phyloP scores from a whole-genome alignment of 1,140 invertebrate species.

The Belonocnema kinseyi region DNA sequence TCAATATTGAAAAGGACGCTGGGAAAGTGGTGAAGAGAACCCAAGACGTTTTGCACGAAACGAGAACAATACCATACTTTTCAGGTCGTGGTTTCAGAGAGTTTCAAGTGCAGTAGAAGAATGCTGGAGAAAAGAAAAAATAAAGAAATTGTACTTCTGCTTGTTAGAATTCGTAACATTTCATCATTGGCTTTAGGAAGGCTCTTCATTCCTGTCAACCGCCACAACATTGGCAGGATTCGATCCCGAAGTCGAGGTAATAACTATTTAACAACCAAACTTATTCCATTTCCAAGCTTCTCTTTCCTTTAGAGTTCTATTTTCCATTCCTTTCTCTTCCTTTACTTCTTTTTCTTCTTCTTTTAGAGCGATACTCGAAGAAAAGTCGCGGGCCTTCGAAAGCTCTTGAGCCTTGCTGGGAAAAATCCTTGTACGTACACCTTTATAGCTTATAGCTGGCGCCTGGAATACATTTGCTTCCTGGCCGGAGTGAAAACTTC shows the following conservation, averaged over 20 bases:
- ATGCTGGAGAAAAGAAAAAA: neutral
- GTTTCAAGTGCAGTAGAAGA: constrained; percentile 17
- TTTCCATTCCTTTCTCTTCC: neutral
- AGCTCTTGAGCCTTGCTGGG: constrained; percentile 44
- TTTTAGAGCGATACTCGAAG: constrained; percentile 14
- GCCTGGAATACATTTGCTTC: constrained; percentile 43
- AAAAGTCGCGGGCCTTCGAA: constrained; percentile 34
- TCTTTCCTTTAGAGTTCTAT: neutral
- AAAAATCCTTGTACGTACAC: constrained; percentile 49
- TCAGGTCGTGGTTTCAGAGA: neutral
- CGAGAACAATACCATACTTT: constrained; percentile 31
- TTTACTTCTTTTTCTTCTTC: neutral
- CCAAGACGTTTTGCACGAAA: neutral
- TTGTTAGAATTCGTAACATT: constrained; percentile 53
- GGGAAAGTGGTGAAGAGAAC: constrained; percentile 22
- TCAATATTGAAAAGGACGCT: constrained; percentile 34
- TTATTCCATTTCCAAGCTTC: constrained; percentile 61
- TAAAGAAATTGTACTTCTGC: constrained; percentile 46
- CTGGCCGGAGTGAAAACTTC: constrained; percentile 38
- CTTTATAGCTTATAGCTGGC: constrained; percentile 51
- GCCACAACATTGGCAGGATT: neutral
- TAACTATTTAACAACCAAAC: constrained; percentile 67
- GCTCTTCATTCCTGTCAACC: constrained; percentile 6
- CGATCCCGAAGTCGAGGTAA: constrained; percentile 39
- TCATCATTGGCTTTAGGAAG: constrained; percentile 16